Percentiles rank a stretch among this genome's conserved stretches.
Evolutionary conservation across 1,140 invertebrate genomes (phyloP).

Genomic region (Sycophaga agraensis): DNA sequence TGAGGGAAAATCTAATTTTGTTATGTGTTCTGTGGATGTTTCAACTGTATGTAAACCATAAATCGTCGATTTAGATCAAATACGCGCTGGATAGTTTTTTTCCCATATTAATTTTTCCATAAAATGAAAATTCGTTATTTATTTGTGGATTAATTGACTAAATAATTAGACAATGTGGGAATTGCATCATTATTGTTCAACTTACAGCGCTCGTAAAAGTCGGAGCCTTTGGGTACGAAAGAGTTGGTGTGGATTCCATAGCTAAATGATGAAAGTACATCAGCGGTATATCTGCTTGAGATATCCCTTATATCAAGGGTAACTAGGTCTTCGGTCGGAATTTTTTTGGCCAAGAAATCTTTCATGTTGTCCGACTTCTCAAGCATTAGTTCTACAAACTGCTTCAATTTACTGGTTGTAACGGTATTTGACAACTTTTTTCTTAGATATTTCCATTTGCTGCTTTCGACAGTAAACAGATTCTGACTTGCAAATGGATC

Average conservation of each 20-base stretch:
- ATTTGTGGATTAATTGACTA: too few relatives aligned
- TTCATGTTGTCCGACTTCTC: slow-evolving; percentile 39
- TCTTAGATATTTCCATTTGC: slow-evolving; percentile 49
- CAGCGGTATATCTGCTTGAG: neutral
- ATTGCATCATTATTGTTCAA: too few relatives aligned
- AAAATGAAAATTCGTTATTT: too few relatives aligned
- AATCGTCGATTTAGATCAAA: too few relatives aligned
- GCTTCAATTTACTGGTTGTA: slow-evolving; percentile 55
- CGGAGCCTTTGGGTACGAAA: slow-evolving; percentile 41
- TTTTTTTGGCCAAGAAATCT: slow-evolving; percentile 31
- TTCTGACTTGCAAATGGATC: slow-evolving; percentile 35
- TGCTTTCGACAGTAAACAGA: slow-evolving; percentile 41
- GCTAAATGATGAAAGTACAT: slow-evolving; percentile 56
- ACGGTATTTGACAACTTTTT: slow-evolving; percentile 56
- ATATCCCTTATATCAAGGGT: neutral
- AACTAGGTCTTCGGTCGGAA: neutral
- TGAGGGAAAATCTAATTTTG: too few relatives aligned
- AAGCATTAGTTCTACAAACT: slow-evolving; percentile 53
- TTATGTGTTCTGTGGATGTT: too few relatives aligned
- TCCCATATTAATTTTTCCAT: too few relatives aligned
- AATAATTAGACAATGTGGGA: too few relatives aligned
- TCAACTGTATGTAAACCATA: too few relatives aligned
- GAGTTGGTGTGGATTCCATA: slow-evolving; percentile 58
- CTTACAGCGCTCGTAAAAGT: slow-evolving; percentile 43
- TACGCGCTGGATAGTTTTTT: too few relatives aligned